These are phyloP conservation scores for Callyntrura guangdongensis DNA, from an alignment of 2,888 invertebrate species.

Conservation along the genomic window DNA sequence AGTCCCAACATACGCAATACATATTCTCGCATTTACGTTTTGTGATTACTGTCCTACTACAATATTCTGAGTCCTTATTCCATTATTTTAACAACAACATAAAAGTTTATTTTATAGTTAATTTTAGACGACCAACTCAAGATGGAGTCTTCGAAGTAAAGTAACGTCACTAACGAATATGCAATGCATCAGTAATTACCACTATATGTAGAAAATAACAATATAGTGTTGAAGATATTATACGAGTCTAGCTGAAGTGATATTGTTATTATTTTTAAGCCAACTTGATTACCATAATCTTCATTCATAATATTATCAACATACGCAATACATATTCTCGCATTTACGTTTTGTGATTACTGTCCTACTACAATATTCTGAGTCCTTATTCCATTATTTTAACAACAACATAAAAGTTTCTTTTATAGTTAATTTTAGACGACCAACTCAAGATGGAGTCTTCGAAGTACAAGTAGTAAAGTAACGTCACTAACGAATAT, in stretches of 20 bases:
- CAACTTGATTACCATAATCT: conserved; percentile 24
- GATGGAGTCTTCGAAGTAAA: neutral
- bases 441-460: neutral
- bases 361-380: neutral
- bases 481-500: neutral
- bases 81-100: neutral
- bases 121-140: conserved; percentile 15
- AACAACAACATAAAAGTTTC: conserved; percentile 12
- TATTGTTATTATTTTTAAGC: conserved; percentile 21
- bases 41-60: neutral
- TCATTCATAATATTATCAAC: neutral
- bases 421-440: conserved; percentile 23
- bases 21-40: neutral
- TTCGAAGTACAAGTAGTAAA: neutral
- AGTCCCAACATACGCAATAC: neutral
- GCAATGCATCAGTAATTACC: conserved; percentile 27
- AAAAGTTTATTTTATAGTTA: conserved; percentile 26
- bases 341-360: neutral
- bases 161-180: neutral
- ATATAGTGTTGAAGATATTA: neutral
- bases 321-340: neutral
- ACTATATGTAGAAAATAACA: conserved; percentile 36
- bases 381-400: neutral
- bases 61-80: neutral
- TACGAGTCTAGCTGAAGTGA: neutral